These are phyloP conservation scores for Tethea ocularis DNA, from an alignment of 2,888 invertebrate genomes.

Conservation along the genomic window DNA sequence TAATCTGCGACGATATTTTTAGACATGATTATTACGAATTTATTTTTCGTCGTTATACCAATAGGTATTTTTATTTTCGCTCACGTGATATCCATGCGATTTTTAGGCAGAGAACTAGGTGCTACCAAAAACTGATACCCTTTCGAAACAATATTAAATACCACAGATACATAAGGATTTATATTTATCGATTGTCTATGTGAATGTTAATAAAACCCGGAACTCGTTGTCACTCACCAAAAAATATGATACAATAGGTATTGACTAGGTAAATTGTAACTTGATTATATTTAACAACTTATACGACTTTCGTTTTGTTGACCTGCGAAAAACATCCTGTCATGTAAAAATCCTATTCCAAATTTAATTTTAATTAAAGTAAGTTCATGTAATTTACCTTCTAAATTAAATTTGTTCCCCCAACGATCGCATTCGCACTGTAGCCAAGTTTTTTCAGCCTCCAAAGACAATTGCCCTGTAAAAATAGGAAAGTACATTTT, in stretches of 20 bases:
- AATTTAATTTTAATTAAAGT: not conserved
- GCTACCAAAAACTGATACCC: conserved; percentile 34
- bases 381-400: conserved; percentile 81
- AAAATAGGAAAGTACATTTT: conserved; percentile 26
- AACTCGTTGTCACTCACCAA: conserved; percentile 61
- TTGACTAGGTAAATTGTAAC: conserved; percentile 52
- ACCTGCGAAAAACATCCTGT: conserved; percentile 66
- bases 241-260: conserved; percentile 47
- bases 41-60: not conserved
- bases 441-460: conserved; percentile 95
- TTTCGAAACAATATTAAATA: not conserved
- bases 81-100: not conserved
- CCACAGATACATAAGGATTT: not conserved
- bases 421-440: conserved; percentile 95
- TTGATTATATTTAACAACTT: conserved; percentile 63
- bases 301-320: conserved; percentile 67
- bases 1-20: not conserved
- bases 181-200: conserved; percentile 1
- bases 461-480: conserved; percentile 92
- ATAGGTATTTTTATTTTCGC: not conserved
- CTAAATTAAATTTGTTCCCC: conserved; percentile 92
- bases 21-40: not conserved
- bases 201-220: conserved; percentile 12
- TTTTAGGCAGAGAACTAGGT: conserved; percentile 18
- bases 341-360: conserved; percentile 20